Conservation (phyloP, 2,797 vertebrate genomes). For the Pristis pectinata region DNA sequence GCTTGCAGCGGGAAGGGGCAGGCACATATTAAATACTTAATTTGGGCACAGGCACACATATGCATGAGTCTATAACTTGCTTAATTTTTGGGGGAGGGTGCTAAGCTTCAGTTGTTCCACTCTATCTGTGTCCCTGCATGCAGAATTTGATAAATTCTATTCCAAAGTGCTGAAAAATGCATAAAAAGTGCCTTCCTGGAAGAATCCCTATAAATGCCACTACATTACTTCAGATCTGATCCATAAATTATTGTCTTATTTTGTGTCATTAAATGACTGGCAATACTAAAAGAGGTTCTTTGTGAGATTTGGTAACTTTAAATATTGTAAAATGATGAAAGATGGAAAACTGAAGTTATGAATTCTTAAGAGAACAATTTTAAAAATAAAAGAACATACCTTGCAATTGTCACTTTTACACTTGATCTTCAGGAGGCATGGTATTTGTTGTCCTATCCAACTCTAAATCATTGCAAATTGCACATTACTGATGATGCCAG, state of each 20-base stretch:
- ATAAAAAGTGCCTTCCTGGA: neutral
- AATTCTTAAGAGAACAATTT: neutral
- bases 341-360: neutral
- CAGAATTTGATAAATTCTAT: neutral
- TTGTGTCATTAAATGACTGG: neutral
- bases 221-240: neutral
- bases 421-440: neutral
- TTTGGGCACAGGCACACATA: no score
- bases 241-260: neutral
- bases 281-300: neutral
- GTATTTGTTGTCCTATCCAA: neutral
- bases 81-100: no score
- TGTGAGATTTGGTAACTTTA: neutral
- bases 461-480: neutral
- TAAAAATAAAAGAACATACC: neutral
- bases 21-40: no score
- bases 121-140: no score
- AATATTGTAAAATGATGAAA: neutral
- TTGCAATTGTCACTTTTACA: neutral
- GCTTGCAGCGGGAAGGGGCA: no score
- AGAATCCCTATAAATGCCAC: neutral
- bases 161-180: neutral
- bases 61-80: no score
- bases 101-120: no score
- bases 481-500: neutral